A percentile compares a stretch with the other conserved stretches of the same genome.
Conservation (phyloP, 1,140 invertebrate genomes). For the Pomacea maculata region DNA sequence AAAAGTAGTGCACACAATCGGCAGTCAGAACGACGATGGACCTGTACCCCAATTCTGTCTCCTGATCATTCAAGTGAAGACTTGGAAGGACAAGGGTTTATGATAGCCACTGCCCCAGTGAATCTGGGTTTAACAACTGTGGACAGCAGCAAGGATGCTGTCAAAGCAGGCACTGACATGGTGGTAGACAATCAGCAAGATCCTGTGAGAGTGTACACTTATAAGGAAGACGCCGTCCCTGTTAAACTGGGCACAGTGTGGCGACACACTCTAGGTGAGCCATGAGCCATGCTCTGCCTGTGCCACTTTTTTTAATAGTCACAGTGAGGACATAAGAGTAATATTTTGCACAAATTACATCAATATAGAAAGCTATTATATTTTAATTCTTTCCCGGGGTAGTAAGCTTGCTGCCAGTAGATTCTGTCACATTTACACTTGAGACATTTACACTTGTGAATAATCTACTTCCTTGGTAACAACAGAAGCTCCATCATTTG, state of each 20-base stretch:
- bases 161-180: background rate
- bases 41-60: constrained; percentile 51
- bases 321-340: too few relatives aligned
- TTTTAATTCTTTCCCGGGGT: too few relatives aligned
- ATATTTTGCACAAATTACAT: too few relatives aligned
- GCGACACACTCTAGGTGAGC: constrained; percentile 46
- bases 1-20: constrained; percentile 30
- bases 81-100: background rate
- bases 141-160: constrained; percentile 1
- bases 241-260: constrained; percentile 44
- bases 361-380: too few relatives aligned
- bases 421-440: too few relatives aligned
- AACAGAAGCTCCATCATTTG: too few relatives aligned
- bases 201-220: constrained; percentile 35
- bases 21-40: constrained; percentile 49
- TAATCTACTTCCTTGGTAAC: too few relatives aligned
- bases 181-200: constrained; percentile 3
- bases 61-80: constrained; percentile 9
- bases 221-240: constrained; percentile 41
- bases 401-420: too few relatives aligned
- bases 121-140: background rate
- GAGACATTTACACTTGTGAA: too few relatives aligned
- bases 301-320: too few relatives aligned
- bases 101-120: background rate
- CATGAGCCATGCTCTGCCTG: too few relatives aligned